phyloP scores from a whole-genome alignment of 2,888 invertebrate genomes.

The Tetragnatha montana region DNA sequence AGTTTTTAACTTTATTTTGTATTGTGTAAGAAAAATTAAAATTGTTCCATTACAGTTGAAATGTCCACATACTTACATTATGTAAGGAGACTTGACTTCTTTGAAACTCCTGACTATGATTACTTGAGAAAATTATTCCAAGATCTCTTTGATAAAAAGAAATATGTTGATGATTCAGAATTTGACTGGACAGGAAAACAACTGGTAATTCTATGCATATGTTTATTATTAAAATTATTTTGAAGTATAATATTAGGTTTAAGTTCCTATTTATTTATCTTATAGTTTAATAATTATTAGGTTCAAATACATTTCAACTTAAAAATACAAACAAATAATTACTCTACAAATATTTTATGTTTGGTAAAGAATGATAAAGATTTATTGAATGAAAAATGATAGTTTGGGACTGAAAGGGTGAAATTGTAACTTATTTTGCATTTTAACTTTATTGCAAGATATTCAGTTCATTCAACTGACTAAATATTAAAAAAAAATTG shows the following conservation, averaged over 20 bases:
- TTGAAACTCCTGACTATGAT: slow-evolving; percentile 99
- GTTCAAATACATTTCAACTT: too few species aligned
- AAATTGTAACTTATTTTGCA: too few species aligned
- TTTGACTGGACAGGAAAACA: slow-evolving; percentile 96
- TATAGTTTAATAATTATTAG: too few species aligned
- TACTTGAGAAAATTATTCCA: slow-evolving; percentile 96
- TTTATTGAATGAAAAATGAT: too few species aligned
- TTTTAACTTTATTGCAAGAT: too few species aligned
- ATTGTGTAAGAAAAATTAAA: background rate
- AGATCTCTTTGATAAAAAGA: slow-evolving; percentile 87
- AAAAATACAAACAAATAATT: too few species aligned
- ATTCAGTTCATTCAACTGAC: too few species aligned
- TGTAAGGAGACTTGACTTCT: slow-evolving; percentile 97
- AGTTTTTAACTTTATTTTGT: background rate
- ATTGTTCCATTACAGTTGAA: slow-evolving; percentile 59
- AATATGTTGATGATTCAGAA: slow-evolving; percentile 89
- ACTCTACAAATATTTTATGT: too few species aligned
- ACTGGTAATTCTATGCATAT: slow-evolving; percentile 77
- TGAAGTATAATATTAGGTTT: background rate
- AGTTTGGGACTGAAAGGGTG: too few species aligned
- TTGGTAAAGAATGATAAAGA: too few species aligned
- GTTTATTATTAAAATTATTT: background rate
- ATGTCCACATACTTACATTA: slow-evolving; percentile 79
- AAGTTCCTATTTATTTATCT: too few species aligned
- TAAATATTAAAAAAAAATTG: too few species aligned